These are phyloP conservation scores for Eristalis tenax DNA, from an alignment of 2,888 invertebrate species.

Conservation along the genomic window DNA sequence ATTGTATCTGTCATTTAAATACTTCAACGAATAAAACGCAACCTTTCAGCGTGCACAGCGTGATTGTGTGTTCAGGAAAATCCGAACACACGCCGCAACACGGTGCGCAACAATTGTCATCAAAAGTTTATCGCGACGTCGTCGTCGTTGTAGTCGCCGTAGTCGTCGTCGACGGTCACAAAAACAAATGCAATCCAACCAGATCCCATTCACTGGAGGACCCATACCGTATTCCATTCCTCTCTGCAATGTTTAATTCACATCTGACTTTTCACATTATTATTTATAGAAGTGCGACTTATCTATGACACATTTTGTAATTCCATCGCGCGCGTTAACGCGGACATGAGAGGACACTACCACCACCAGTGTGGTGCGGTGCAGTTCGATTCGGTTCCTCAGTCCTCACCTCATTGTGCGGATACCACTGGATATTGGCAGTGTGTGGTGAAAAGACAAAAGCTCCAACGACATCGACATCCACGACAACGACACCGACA, in stretches of 20 bases:
- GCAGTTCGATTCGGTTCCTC: constrained; percentile 6
- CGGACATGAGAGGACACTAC: constrained; percentile 70
- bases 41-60: constrained; percentile 53
- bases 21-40: constrained; percentile 61
- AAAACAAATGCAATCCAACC: constrained; percentile 37
- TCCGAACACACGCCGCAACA: constrained; percentile 21
- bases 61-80: constrained; percentile 17
- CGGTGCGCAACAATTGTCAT: constrained; percentile 66
- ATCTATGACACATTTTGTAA: constrained; percentile 72
- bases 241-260: constrained; percentile 64
- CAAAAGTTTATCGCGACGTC: constrained; percentile 64
- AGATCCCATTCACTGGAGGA: constrained; percentile 53
- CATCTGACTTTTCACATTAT: constrained; percentile 72
- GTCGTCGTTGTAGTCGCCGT: neutral
- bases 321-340: constrained; percentile 70
- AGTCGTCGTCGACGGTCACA: neutral
- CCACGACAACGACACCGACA: constrained; percentile 54
- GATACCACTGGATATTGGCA: constrained; percentile 52
- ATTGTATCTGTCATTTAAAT: constrained; percentile 70
- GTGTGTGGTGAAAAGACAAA: constrained; percentile 62
- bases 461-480: constrained; percentile 65
- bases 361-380: constrained; percentile 13
- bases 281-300: constrained; percentile 72
- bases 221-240: constrained; percentile 28
- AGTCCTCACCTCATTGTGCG: constrained; percentile 47